Evolutionary conservation across 35 echinoderm and acorn worm genomes (phyloP), one percentile per base, ranked within the genome.

Genomic region (Apostichopus japonicus): DNA sequence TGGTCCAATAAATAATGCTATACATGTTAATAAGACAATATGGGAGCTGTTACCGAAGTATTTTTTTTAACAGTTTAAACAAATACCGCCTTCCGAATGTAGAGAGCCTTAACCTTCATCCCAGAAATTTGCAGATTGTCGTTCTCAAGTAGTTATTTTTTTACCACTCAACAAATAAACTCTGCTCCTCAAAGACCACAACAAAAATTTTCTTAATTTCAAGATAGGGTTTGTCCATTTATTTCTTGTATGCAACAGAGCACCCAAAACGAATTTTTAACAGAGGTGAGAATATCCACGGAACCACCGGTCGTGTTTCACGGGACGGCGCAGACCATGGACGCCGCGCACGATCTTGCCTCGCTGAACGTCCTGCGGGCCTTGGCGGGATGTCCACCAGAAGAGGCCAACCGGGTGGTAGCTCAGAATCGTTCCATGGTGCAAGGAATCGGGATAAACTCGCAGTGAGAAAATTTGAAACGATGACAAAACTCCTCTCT

Each of bases 271-370:
- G 97, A 99, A 80, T 95, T 78, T 24, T 90, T 95, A 79, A 95
- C 93, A 0, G 78, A 96, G 67, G 97, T 99, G 15, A 92, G 91
- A 15, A 92, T 99, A 16, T 95, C 95, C 1, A 99, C 95, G 3
- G 95, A 95, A 17, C 97, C 97, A 22, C 93, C 94, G 72, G 80
- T 96, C 11, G 93, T 92, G 5, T 95, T 88, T 77, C 93, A 95
- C 54, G 97, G 95, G 11, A 23, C 89, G 0, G 93, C 95, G 54
- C 87, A 94, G 6, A 93, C 95, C 3, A 84, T 95, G 44, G 97
- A 99, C 17, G 95, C 93, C 15, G 91, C 97, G 0, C 93, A 95
- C 62, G 97, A 99, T 79, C 93, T 87, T 7, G 97, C 97, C 73
- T 63, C 97, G n/a, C 84, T 99, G 80, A 94, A 92, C 54, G 93